Conservation (phyloP, 2,797 vertebrate species). For the Galagoides demidoff region DNA sequence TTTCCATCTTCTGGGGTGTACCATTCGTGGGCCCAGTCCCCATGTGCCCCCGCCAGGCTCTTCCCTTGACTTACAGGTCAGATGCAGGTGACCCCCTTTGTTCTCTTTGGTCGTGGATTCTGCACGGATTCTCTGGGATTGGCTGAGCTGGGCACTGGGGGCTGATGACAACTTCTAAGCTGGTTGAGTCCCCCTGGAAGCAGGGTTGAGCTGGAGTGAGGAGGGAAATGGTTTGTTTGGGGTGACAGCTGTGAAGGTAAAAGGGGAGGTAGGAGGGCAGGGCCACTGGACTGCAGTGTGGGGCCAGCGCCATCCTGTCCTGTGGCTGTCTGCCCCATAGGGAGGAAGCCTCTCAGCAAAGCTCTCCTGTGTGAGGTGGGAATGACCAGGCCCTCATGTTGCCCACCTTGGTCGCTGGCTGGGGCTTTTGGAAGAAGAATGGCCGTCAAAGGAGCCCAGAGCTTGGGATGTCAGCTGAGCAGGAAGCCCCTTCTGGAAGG, state of each 20-base stretch:
- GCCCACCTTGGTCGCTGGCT: background rate
- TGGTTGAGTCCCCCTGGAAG: background rate
- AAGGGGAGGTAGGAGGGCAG: background rate
- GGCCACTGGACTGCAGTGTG: rapidly evolving
- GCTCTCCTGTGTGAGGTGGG: rapidly evolving
- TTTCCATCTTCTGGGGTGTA: background rate
- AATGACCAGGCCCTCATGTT: too few species aligned
- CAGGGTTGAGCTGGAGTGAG: background rate
- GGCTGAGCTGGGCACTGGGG: rapidly evolving
- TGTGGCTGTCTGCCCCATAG: background rate
- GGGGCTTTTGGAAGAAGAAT: too few species aligned
- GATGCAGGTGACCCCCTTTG: too few species aligned
- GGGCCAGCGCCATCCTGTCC: rapidly evolving
- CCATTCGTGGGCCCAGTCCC: background rate
- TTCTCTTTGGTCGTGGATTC: background rate
- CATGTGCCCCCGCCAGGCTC: background rate
- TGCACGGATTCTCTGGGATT: too few species aligned
- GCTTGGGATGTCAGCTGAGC: background rate
- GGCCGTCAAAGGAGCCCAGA: background rate
- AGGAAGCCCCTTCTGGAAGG: background rate
- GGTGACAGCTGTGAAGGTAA: too few species aligned
- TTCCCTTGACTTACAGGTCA: background rate
- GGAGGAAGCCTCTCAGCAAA: background rate
- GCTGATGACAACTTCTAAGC: too few species aligned
- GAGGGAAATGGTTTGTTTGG: background rate